These are phyloP conservation scores for Metopia argyrocephala DNA, from an alignment of 2,888 invertebrate genomes.

Conservation along the genomic window DNA sequence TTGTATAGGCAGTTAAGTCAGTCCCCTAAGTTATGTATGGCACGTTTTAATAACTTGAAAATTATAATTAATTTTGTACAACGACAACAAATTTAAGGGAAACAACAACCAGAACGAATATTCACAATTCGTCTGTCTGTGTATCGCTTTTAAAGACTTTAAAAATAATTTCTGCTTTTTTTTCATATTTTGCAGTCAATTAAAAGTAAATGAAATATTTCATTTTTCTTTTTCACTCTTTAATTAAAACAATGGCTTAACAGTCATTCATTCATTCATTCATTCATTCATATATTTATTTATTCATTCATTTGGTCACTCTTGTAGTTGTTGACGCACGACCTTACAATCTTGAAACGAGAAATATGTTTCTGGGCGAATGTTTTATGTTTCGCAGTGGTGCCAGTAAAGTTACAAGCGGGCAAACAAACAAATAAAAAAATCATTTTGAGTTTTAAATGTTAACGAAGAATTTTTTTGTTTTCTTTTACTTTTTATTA, in stretches of 20 bases:
- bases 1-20: constrained; percentile 7
- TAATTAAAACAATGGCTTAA: constrained; percentile 23
- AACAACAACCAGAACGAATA: constrained; percentile 5
- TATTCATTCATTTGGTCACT: not conserved
- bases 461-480: no score
- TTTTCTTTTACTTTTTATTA: no score
- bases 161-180: not conserved
- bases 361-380: not conserved
- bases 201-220: constrained; percentile 56
- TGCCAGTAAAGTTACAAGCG: no score
- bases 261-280: constrained; percentile 4
- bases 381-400: not conserved
- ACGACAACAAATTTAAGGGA: constrained; percentile 9
- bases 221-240: constrained; percentile 22
- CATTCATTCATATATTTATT: not conserved
- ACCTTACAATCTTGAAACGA: no score
- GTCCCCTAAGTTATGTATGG: not conserved
- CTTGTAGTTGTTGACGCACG: not conserved
- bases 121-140: constrained; percentile 5
- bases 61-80: constrained; percentile 35
- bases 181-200: constrained; percentile 33
- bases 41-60: constrained; percentile 13
- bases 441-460: no score
- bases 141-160: not conserved
- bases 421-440: no score